Evolutionary conservation across 2,113 vertebrate genomes (phyloP), one percentile per base, ranked within the genome.

Genomic region (Chloropsis hardwickii): DNA sequence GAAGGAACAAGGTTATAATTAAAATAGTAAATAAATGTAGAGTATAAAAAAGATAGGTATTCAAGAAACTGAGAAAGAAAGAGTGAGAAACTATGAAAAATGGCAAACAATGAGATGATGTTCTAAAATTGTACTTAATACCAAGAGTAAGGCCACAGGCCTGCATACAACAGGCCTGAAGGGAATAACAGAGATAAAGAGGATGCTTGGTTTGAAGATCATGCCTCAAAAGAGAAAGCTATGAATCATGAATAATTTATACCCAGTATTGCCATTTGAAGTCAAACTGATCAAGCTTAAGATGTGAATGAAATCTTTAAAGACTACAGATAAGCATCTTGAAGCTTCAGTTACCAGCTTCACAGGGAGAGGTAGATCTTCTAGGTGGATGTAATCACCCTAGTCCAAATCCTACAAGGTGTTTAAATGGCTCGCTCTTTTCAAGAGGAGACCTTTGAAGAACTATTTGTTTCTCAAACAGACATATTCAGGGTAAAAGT

Each of bases 201-300:
- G 57, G 53, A 47, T 88, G 45, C 71, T 92, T 82, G 54, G 87
- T 70, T 90, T 94, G 67, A 92, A 80, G 87, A 90, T 80, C 54
- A 39, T 44, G 50, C 56, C 87, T 97, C 74, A 39, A 58, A 94
- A 92, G 62, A 91, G 67, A 47, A 17, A 77, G 70, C 73, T 89
- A 45, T 29, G 45, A 72, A 54, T 60, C 73, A 84, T 92, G 57
- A 90, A 95, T 91, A 77, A 95, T 95, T 95, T 86, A 91, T 94
- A 88, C 22, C 29, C 33, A 82, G 33, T 76, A 20, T 23, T 81
- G 54, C 66, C 35, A 62, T 82, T 82, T 92, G 86, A 94, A 92
- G 87, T 91, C 19, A 79, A 77, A 80, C 11, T 87, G 79, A 90
- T 90, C 84, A 90, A 92, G 42, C 40, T 77, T 65, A 80, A 58